These are phyloP conservation scores for Apostichopus japonicus DNA, from an alignment of 35 echinoderm and acorn worm genomes.

Conservation along the genomic window DNA sequence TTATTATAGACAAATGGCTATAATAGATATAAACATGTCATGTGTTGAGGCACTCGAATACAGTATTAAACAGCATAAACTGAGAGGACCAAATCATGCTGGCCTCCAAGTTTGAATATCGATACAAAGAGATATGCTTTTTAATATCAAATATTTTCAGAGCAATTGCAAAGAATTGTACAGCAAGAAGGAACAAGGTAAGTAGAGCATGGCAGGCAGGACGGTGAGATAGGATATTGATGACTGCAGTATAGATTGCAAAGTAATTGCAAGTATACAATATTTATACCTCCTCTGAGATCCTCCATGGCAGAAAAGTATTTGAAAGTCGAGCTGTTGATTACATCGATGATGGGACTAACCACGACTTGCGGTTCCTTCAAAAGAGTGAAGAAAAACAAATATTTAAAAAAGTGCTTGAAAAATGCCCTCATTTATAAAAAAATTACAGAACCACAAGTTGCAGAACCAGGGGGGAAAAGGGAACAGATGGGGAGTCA, in stretches of 20 bases:
- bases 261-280: too few relatives aligned
- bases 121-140: too few relatives aligned
- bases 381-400: slow-evolving; percentile 13
- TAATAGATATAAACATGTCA: background rate
- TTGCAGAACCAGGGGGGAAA: too few relatives aligned
- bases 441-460: too few relatives aligned
- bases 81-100: background rate
- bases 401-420: background rate
- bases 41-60: background rate
- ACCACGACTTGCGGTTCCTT: slow-evolving; percentile 61
- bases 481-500: too few relatives aligned
- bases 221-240: background rate
- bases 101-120: too few relatives aligned
- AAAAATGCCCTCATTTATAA: too few relatives aligned
- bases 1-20: background rate
- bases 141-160: too few relatives aligned
- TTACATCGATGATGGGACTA: slow-evolving; percentile 89
- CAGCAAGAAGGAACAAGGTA: background rate
- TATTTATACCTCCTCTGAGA: slow-evolving; percentile 74
- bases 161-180: background rate
- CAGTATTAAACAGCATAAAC: too few relatives aligned
- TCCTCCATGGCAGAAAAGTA: slow-evolving; percentile 82
- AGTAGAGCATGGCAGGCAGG: background rate
- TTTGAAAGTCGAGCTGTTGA: slow-evolving; percentile 84
- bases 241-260: too few relatives aligned